Base-by-base conservation (phyloP, 1,140 invertebrate genomes). In the Sitophilus oryzae region DNA sequence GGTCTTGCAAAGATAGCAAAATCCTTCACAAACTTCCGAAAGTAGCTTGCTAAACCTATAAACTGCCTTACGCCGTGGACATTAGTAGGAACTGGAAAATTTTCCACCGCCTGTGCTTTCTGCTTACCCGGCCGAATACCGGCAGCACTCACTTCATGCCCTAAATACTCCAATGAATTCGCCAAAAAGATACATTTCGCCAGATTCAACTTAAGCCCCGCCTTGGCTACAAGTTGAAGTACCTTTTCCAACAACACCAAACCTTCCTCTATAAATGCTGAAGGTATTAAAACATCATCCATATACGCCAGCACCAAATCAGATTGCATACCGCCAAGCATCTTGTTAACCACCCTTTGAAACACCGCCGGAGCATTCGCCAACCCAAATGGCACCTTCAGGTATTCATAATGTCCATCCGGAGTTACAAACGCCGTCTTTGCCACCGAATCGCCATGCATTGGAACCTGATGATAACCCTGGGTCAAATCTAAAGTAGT, bases 311-410 rank as follows among this genome's bases (percentile, higher is more conserved):
- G 14, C 11, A 30, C 25, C 11, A 6, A 5, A 6, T 11, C 11
- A n/a, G n/a, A 38, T 9, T 3, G 15, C 15, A 49, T 42, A 3
- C 9, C 3, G n/a, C 47, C 47, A 4, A 52, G 23, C 2, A 52
- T 30, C 8, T 10, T 25, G 47, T 52, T 52, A 18, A 52, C 18
- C 19, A 35, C 2, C 35, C 30, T 52, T 20, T 52, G 68, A 38
- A 59, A 46, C 3, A 49, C 35, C 1, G 65, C 49, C 0, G 74
- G 68, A 0, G 71, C 62, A 52, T 71, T 74, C n/a, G 49, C 60
- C 2, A 77, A 48, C n/a, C 74, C 74, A 60, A 72, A 75, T 9
- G 74, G 74, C 47, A 74, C 59, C 46, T 60, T 58, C 0, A 60
- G 37, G 52, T 67, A 76, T 56, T 76, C 74, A 49, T 73, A 78